Evolutionary conservation across 2,113 vertebrate genomes (phyloP), one percentile per base, ranked within the genome.

Genomic region (Columba janthina): DNA sequence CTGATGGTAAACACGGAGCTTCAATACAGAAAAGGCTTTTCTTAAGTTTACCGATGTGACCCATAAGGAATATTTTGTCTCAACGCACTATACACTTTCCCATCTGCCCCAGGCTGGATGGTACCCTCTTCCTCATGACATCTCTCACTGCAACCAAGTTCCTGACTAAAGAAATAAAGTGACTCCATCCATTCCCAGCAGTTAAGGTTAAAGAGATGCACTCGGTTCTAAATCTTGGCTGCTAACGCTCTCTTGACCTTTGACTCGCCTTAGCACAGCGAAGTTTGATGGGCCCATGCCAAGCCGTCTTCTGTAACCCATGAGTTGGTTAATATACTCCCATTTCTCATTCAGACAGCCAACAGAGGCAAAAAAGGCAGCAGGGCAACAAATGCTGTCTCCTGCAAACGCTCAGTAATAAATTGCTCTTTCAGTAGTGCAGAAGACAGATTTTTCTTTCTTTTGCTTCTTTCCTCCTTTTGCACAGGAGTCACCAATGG

Each of bases 391-490:
- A 98, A 98, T 97, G 98, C 98, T 98, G 98, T 98, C 98, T 99
- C 98, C 98, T 97, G 97, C 97, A 98, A 99, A 98, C 97, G 98
- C 97, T 98, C 86, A 67, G 98, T 99, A 99, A 99, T 99, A 99
- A 99, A 99, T 99, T 99, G 99, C 98, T 98, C 98, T 98, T 99
- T 99, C 98, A 98, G 98, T 96, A 97, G 97, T 93, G 97, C 97
- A 95, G 96, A 98, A 99, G 98, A 99, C 98, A 98, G 97, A 98
- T 99, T 99, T 98, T 98, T 97, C 98, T 98, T 98, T 98, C 97
- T 97, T 97, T 95, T 93, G 84, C 91, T 65, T 96, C 94, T 95
- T 96, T 92, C 93, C 95, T 97, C 66, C 94, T 97, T 94, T 96
- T 92, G 89, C 98, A 70, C 89, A 94, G 96, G 96, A 97, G 87